Base-by-base conservation (phyloP, 2,797 vertebrate genomes). In the Balearica regulorum region DNA sequence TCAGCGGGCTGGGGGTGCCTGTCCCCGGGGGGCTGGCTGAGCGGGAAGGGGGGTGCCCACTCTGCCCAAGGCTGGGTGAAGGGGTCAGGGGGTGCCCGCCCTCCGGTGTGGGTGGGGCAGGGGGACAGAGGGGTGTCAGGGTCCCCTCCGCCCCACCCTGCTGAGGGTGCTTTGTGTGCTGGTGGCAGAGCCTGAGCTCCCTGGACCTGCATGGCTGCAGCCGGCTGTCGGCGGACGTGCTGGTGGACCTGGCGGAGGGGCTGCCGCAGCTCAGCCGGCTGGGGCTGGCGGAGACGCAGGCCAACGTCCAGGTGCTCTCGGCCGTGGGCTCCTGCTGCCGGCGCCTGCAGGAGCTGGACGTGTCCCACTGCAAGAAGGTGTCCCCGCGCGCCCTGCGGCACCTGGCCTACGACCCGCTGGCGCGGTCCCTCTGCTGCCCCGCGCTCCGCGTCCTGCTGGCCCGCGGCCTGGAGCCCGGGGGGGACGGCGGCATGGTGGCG, bases 361-460 rank as follows among this genome's bases (percentile, higher is more conserved):
- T 99, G 15, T 98, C 98, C 1, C 82, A 64, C 29, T 99, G 99
- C 94, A 98, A 93, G 78, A 96, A 97, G 48, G 97, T 99, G 35
- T 90, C 97, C 2, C 98, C 98, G 0, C 85, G 72, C 0, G 97
- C 97, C 24, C 97, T 99, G 26, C 97, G 98, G 37, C 87, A 96
- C 87, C 97, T 99, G 81, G 98, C 92, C 57, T 97, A 97, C 4
- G 93, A 97, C 49, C 54, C 53, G 9, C 68, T 85, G 18, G 85
- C 53, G 5, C 60, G 10, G 12, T 44, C 68, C 37, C 69, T 71
- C 8, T 43, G 89, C 73, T 73, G 97, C 43, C 79, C 71, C 2
- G 10, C 5, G 2, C 97, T 99, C 65, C 72, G 83, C 4, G 93
- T 97, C 46, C 97, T 99, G 25, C 96, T 98, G 14, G 98, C 98